Percentiles rank a stretch among this genome's conserved stretches.
These are phyloP conservation scores for Scomber scombrus DNA, from an alignment of 2,113 vertebrate species.

Conservation along the genomic window DNA sequence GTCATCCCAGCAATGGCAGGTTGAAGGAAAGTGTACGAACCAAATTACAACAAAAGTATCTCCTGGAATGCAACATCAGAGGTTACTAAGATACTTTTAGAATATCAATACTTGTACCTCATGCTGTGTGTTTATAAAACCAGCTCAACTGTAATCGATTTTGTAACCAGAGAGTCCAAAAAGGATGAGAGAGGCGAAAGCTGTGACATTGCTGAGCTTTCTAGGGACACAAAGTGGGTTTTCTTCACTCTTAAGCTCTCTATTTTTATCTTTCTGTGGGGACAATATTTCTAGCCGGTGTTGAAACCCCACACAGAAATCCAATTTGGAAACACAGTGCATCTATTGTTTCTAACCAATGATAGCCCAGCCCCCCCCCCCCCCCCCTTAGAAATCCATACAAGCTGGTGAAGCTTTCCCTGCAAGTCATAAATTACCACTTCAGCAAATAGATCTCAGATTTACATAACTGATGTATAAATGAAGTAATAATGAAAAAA, in stretches of 20 bases:
- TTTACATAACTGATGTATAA: not conserved
- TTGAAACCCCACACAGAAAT: slow-evolving; percentile 4
- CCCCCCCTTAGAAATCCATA: not conserved
- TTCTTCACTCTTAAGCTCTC: slow-evolving; percentile 1
- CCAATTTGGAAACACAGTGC: not conserved
- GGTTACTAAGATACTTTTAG: not conserved
- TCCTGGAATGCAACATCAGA: slow-evolving; percentile 2
- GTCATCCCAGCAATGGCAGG: not conserved
- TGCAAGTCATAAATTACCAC: not conserved
- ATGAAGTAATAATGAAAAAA: not conserved
- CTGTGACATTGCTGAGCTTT: not conserved
- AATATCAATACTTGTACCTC: no score
- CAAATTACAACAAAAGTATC: not conserved
- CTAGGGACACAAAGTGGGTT: not conserved
- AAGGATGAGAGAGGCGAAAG: slow-evolving; percentile 1
- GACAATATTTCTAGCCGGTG: slow-evolving; percentile 23
- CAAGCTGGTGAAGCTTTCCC: no score
- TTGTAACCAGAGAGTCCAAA: not conserved
- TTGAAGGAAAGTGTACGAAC: not conserved
- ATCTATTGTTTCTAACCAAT: not conserved
- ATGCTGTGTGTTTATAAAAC: not conserved
- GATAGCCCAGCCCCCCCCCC: no score
- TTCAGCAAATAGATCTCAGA: not conserved
- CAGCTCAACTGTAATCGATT: not conserved
- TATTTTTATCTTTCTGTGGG: slow-evolving; percentile 7